A percentile compares a stretch with the other conserved stretches of the same genome.
Conservation (phyloP, 2,113 vertebrate species). For the Chrysemys picta region DNA sequence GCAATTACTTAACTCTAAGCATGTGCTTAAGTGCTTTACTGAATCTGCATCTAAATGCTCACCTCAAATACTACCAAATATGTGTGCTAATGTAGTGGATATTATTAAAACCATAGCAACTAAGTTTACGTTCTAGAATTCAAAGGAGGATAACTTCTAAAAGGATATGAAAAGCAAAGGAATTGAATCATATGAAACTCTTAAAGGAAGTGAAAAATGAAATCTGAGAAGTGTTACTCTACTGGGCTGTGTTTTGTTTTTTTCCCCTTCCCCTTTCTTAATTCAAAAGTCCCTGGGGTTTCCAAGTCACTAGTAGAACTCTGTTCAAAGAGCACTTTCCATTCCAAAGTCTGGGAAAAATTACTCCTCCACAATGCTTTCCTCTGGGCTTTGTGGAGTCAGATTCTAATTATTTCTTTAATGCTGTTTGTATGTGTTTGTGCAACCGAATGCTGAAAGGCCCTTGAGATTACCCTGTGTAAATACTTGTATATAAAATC, state of each 20-base stretch:
- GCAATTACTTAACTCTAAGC: neutral
- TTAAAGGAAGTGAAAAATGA: neutral
- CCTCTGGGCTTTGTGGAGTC: neutral
- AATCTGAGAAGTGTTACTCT: conserved; percentile 5
- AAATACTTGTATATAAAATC: conserved; percentile 18
- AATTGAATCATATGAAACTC: neutral
- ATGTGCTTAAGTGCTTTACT: neutral
- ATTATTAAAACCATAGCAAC: neutral
- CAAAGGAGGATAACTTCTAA: neutral
- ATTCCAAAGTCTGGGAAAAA: conserved; percentile 34
- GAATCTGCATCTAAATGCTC: neutral
- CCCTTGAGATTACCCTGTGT: conserved; percentile 12
- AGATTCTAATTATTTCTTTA: conserved; percentile 39
- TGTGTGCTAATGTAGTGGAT: neutral
- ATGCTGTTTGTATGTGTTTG: conserved; percentile 47
- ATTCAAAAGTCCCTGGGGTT: neutral
- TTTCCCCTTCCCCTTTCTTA: neutral
- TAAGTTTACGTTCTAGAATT: rapidly evolving
- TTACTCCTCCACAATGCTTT: conserved; percentile 2
- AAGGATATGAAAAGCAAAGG: neutral
- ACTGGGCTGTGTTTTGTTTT: neutral
- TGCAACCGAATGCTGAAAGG: conserved; percentile 26
- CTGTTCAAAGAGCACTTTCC: conserved; percentile 28
- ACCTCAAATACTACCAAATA: neutral
- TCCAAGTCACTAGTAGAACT: neutral